Evolutionary conservation across 2,797 vertebrate genomes (phyloP).

Genomic region (Muscicapa striata): DNA sequence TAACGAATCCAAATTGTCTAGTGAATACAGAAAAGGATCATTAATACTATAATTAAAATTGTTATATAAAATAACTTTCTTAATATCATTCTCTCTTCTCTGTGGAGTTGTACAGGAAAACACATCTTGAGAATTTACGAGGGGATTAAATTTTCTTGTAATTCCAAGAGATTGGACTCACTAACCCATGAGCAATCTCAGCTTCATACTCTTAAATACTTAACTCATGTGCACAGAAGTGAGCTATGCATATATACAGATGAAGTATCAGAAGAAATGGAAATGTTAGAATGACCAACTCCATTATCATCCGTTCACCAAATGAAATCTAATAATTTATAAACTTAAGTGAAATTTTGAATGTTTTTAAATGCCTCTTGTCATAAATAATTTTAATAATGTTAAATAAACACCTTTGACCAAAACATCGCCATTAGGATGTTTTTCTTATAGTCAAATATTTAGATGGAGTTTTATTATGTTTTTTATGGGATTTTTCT

Average conservation of each 20-base stretch:
- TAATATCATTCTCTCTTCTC: background rate
- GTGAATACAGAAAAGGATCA: background rate
- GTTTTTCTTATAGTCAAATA: background rate
- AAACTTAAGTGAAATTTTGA: background rate
- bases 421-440: background rate
- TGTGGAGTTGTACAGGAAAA: background rate
- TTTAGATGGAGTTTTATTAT: background rate
- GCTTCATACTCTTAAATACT: background rate
- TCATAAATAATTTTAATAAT: background rate
- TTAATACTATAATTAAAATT: background rate
- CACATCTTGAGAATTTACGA: background rate
- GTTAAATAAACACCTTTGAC: background rate
- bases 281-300: background rate
- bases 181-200: background rate
- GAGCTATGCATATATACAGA: background rate
- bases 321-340: background rate
- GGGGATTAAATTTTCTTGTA: background rate
- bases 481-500: background rate
- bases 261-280: background rate
- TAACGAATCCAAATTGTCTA: background rate
- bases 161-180: background rate
- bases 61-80: background rate
- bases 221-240: too few relatives aligned
- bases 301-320: background rate
- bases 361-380: rapidly evolving